Conservation (phyloP, 1,140 invertebrate species). For the Drosophila tani region DNA sequence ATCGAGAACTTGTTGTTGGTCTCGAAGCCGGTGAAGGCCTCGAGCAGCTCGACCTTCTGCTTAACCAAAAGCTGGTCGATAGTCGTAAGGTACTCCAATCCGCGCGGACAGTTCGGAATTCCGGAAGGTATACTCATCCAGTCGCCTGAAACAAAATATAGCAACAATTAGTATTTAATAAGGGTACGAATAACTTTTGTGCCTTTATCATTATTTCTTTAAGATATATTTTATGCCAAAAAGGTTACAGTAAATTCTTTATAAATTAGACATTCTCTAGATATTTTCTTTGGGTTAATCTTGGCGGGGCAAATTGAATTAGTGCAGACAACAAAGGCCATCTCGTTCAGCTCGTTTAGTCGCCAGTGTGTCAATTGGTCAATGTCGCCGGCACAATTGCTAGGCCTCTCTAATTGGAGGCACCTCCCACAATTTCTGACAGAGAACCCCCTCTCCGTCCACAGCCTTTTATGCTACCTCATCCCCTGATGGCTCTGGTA, state of each 20-base stretch:
- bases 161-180: neutral
- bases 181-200: no score
- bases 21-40: conserved; percentile 94
- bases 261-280: no score
- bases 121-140: conserved; percentile 92
- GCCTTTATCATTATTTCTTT: no score
- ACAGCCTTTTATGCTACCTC: conserved; percentile 46
- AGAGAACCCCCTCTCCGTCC: conserved; percentile 6
- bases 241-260: no score
- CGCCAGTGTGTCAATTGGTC: conserved; percentile 76
- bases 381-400: conserved; percentile 70
- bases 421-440: neutral
- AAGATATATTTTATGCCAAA: neutral
- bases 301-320: conserved; percentile 27
- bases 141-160: conserved; percentile 87
- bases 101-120: conserved; percentile 93
- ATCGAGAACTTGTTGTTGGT: conserved; percentile 95
- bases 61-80: conserved; percentile 95
- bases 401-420: conserved; percentile 57
- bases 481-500: conserved; percentile 42
- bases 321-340: conserved; percentile 49
- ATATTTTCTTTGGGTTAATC: conserved; percentile 13
- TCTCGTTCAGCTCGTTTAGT: conserved; percentile 38
- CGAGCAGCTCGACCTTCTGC: conserved; percentile 94
- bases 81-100: conserved; percentile 96